Evolutionary conservation across 1,140 invertebrate genomes (phyloP), one percentile per base, ranked within the genome.

Genomic region (Anastatus disparis): DNA sequence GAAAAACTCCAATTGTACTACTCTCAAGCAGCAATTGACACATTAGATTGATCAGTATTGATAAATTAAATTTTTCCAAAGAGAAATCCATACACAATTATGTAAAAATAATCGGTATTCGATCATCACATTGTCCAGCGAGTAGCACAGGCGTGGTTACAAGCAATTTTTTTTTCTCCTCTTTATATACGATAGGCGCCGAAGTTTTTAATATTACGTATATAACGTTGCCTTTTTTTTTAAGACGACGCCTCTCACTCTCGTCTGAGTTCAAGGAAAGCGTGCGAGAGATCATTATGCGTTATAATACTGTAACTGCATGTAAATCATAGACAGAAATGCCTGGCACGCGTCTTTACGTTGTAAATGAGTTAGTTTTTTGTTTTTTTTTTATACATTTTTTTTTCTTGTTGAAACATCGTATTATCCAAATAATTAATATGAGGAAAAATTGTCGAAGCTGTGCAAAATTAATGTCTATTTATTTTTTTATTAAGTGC

Each of bases 261-360:
- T 40, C 29, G 40, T n/a, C 3, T 24, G 52, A 68, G 65, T 68
- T 68, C 65, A 68, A 68, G 65, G 65, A 68, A 68, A 68, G 55
- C 42, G 44, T 31, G 35, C 64, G n/a, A n/a, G n/a, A n/a, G n/a
- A 53, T 42, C 52, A 26, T 3, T 55, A 29, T 17, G 7, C 27
- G 10, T 10, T 6, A 24, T 3, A 48, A 10, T 46, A 26, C 10
- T 22, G 4, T 12, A 40, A 38, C 17, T 40, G 9, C 20, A 24
- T 48, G 26, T 46, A 46, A 12, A 17, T 2, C 38, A 13, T 42
- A 9, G 2, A 42, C 38, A 15, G n/a, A 42, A 42, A 42, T 2
- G n/a, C n/a, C n/a, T 15, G n/a, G n/a, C 38, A 42, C 12, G n/a
- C 38, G 12, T 13, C 2, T 42, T 42, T 42, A 42, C 12, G n/a